Evolutionary conservation across 2,888 invertebrate genomes (phyloP).

Genomic region (Cerceris ruficornis): DNA sequence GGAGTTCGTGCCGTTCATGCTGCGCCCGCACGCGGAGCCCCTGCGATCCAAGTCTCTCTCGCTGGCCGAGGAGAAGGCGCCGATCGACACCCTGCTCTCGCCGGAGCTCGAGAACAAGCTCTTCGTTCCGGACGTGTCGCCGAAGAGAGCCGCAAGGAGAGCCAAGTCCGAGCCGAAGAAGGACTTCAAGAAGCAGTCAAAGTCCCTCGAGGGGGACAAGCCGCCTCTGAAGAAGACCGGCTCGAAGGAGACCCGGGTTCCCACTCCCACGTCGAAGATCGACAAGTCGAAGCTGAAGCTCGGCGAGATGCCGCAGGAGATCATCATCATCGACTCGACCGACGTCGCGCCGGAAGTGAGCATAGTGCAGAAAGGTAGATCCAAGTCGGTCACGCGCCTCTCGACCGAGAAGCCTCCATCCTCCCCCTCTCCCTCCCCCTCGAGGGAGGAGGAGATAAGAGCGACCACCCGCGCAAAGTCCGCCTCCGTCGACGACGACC

Average conservation of each 20-base stretch:
- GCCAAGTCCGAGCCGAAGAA: conserved; percentile 76
- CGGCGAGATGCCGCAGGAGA: conserved; percentile 80
- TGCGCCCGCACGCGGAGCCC: conserved; percentile 78
- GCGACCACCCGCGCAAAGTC: conserved; percentile 76
- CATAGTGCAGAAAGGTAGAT: conserved; percentile 79
- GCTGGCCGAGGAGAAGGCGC: conserved; percentile 79
- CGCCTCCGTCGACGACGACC: conserved; percentile 78
- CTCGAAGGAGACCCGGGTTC: conserved; percentile 75
- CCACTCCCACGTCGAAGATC: conserved; percentile 75
- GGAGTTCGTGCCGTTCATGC: conserved; percentile 78
- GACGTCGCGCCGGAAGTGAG: conserved; percentile 78
- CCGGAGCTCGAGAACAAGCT: conserved; percentile 79
- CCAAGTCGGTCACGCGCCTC: conserved; percentile 77
- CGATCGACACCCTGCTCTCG: conserved; percentile 79
- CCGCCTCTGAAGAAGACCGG: conserved; percentile 76
- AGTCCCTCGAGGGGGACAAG: conserved; percentile 79
- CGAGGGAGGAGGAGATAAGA: conserved; percentile 76
- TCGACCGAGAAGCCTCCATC: conserved; percentile 73
- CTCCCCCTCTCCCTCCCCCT: conserved; percentile 64
- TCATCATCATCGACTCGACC: conserved; percentile 80
- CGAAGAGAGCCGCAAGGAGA: conserved; percentile 72
- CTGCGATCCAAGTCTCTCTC: conserved; percentile 79
- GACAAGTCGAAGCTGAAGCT: conserved; percentile 80
- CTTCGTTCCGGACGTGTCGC: conserved; percentile 78
- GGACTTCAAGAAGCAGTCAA: conserved; percentile 80